Conservation (phyloP, 2,797 vertebrate genomes). For the Phrynocephalus forsythii region DNA sequence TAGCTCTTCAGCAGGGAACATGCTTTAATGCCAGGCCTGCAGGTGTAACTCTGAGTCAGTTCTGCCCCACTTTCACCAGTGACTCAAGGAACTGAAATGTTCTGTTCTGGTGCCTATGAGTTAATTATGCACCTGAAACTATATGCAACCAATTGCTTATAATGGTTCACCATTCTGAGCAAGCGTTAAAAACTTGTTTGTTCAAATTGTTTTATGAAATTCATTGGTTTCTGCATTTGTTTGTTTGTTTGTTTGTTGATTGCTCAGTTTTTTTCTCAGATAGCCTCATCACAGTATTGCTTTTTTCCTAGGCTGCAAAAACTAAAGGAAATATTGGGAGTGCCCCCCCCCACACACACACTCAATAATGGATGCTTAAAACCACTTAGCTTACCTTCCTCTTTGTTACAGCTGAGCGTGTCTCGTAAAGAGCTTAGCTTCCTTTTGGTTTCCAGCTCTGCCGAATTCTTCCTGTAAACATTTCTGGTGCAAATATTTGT, state of each 20-base stretch:
- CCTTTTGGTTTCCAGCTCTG: slow-evolving; percentile 61
- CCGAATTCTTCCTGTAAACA: slow-evolving; percentile 39
- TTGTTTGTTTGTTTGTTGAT: background rate
- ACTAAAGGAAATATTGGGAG: background rate
- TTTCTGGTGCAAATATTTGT: slow-evolving; percentile 60
- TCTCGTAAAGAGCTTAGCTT: slow-evolving; percentile 54
- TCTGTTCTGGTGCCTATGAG: too few relatives aligned
- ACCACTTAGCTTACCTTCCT: slow-evolving; percentile 32
- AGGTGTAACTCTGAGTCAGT: too few relatives aligned
- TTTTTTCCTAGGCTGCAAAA: background rate
- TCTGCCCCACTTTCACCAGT: too few relatives aligned
- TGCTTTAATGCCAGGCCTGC: too few relatives aligned
- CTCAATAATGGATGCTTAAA: background rate
- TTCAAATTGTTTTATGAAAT: background rate
- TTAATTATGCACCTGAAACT: too few relatives aligned
- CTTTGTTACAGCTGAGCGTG: slow-evolving; percentile 41
- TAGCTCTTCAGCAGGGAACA: too few relatives aligned
- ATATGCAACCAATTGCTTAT: background rate
- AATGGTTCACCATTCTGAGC: background rate
- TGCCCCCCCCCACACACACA: background rate
- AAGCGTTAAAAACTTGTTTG: background rate
- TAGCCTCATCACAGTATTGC: background rate
- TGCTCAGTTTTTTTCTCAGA: background rate
- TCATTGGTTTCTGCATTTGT: background rate
- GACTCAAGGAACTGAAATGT: too few relatives aligned